Base-by-base conservation (phyloP, 1,140 invertebrate genomes). In the Parapsyche elsis region DNA sequence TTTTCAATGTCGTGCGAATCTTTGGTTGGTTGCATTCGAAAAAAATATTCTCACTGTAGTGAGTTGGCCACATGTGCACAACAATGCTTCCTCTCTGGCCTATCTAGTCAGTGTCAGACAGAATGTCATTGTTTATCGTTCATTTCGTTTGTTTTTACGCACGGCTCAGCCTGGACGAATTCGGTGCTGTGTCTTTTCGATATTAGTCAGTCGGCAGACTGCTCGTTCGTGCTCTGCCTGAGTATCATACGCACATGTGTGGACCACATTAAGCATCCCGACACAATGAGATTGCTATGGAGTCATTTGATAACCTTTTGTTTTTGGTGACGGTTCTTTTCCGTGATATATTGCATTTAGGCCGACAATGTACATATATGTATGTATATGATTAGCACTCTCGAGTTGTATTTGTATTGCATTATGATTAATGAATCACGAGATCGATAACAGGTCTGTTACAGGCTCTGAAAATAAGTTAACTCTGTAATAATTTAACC, bases 271-370 rank as follows among this genome's bases (percentile, higher is more conserved):
- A n/a, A 46, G 24, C 45, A 57, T 49, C 49, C 24, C 73, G 73
- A 75, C 73, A 75, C 73, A 75, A 75, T 75, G 73, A 75, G 73
- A 75, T 49, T 75, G 57, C 49, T 75, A 57, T 75, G 73, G 24
- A 75, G 73, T 75, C 73, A 75, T 57, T 57, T 26, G 73, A 75
- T 75, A 75, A 75, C 73, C 73, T 75, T 75, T 75, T 75, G 73
- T 75, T 75, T 75, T 49, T 49, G 38, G 38, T 53, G 23, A 23
- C 24, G 64, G 10, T 10, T 67, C 26, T 23, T 67, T 67, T 67
- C 24, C 9, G 14, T 46, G 71, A 46, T 73, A 38, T n/a, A 30
- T 71, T 71, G 67, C 26, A 71, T 45, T 10, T 61, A 61, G n/a
- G 19, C 2, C 9, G 21, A 21, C 21, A 23, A 19, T 61, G n/a